These are phyloP conservation scores for Zeus faber DNA, from an alignment of 2,113 vertebrate genomes.

Conservation along the genomic window DNA sequence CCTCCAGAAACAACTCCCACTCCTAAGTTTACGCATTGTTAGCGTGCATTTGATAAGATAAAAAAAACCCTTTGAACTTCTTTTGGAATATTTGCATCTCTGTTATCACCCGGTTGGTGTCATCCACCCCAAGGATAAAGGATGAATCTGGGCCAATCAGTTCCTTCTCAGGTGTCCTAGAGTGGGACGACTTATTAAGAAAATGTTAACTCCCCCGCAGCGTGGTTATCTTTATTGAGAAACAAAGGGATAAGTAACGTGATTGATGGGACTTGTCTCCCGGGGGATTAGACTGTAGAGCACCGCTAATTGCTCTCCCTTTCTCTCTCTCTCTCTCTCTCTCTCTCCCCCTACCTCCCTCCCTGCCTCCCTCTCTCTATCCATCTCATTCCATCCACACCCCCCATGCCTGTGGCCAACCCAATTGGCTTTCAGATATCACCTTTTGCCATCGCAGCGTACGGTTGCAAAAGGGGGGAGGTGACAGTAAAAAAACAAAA, in stretches of 20 bases:
- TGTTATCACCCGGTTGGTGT: no score
- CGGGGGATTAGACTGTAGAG: conserved; percentile 63
- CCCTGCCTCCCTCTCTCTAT: conserved; percentile 28
- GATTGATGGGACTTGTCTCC: conserved; percentile 71
- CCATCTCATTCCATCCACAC: neutral
- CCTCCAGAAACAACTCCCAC: no score
- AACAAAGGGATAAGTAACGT: conserved; percentile 68
- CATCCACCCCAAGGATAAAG: conserved; percentile 20
- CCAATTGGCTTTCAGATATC: conserved; percentile 12
- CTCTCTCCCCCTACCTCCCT: neutral
- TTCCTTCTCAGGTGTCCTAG: neutral
- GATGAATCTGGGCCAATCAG: neutral
- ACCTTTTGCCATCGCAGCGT: conserved; percentile 38
- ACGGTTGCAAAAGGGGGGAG: conserved; percentile 16
- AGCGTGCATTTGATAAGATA: no score
- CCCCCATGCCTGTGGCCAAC: neutral
- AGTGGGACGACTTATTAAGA: conserved; percentile 64
- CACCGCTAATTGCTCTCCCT: conserved; percentile 62
- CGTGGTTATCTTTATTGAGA: conserved; percentile 69
- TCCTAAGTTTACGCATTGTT: no score
- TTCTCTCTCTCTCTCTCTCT: conserved; percentile 54
- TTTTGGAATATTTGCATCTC: no score
- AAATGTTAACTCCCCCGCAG: conserved; percentile 67
- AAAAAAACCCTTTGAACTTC: no score
- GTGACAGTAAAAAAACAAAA: neutral